Evolutionary conservation across 2,113 vertebrate genomes (phyloP).

Genomic region (Protobothrops mucrosquamatus): DNA sequence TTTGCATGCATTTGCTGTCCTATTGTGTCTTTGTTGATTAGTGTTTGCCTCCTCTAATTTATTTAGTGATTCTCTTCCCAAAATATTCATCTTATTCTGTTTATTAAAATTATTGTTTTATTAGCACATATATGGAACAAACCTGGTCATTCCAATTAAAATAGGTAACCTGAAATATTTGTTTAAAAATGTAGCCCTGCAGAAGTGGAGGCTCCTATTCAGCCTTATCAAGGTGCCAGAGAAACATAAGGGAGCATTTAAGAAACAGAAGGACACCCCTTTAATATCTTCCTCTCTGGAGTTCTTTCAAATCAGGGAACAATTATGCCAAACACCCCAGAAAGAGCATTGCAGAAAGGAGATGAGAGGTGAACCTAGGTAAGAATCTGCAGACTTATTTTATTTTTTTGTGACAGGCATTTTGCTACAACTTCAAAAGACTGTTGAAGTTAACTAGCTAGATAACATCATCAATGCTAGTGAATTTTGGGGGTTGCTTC

Average conservation of each 20-base stretch:
- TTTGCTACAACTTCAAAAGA: neutral
- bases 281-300: neutral
- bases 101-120: too few relatives aligned
- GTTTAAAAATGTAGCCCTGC: too few relatives aligned
- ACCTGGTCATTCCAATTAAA: too few relatives aligned
- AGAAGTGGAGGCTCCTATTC: neutral
- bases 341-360: neutral
- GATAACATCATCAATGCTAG: neutral
- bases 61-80: too few relatives aligned
- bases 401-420: neutral
- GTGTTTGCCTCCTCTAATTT: too few relatives aligned
- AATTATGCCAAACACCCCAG: neutral
- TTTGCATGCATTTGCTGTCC: too few relatives aligned
- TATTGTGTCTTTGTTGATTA: too few relatives aligned
- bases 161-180: too few relatives aligned
- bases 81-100: too few relatives aligned
- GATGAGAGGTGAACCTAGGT: neutral
- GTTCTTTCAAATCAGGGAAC: neutral
- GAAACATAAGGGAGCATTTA: neutral
- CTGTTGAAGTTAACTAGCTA: neutral
- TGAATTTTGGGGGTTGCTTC: neutral
- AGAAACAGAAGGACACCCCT: neutral
- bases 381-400: neutral
- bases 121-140: too few relatives aligned
- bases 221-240: neutral